phyloP scores from a whole-genome alignment of 2,888 invertebrate species.

The Hyles lineata region DNA sequence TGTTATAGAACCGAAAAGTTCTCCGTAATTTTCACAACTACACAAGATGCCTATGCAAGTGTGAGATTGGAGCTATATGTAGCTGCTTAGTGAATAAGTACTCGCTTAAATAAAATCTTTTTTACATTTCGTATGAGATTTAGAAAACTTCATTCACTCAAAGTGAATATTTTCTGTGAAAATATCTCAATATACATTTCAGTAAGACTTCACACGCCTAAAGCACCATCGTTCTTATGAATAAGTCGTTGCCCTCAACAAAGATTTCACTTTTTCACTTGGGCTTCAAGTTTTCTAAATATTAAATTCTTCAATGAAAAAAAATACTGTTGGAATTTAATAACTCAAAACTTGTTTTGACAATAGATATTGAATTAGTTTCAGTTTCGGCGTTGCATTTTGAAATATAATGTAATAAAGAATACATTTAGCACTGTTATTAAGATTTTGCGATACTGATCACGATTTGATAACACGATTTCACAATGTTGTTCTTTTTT shows the following conservation, averaged over 20 bases:
- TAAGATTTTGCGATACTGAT: too few species aligned
- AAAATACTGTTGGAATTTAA: conserved; percentile 12
- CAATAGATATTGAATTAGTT: neutral
- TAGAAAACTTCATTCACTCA: neutral
- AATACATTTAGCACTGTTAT: too few species aligned
- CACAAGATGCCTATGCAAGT: too few species aligned
- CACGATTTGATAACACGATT: too few species aligned
- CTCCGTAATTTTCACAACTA: too few species aligned
- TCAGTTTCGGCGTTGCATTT: neutral
- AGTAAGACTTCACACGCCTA: neutral
- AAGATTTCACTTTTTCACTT: neutral
- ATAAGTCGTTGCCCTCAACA: neutral
- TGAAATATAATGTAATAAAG: too few species aligned
- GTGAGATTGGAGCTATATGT: too few species aligned
- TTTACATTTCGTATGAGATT: too few species aligned
- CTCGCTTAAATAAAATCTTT: too few species aligned
- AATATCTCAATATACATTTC: neutral
- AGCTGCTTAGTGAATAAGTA: too few species aligned
- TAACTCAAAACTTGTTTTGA: neutral
- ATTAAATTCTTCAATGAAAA: conserved; percentile 8
- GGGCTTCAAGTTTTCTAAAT: neutral
- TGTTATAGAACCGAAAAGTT: too few species aligned
- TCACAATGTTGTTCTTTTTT: too few species aligned
- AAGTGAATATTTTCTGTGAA: neutral
- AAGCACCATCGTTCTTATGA: neutral